Base-by-base conservation (phyloP, 2,797 vertebrate species). In the Leuciscus waleckii region DNA sequence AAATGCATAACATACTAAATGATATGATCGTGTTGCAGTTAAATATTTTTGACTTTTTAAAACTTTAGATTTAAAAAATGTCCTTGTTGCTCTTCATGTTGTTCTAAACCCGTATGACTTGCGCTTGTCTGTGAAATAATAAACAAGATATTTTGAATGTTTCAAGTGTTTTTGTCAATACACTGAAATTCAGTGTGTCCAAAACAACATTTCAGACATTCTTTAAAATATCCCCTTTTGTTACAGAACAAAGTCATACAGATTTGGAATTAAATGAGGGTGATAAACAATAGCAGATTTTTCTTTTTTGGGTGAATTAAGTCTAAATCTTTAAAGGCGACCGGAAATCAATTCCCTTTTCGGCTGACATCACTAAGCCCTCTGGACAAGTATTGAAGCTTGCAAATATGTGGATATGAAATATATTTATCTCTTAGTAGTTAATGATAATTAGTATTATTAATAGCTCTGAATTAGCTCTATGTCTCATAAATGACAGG, bases 1-100 rank as follows among this genome's bases (percentile, higher is more conserved):
- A 65, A 85, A 83, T 83, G 39, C 74, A 70, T 2, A 74, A 17
- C 7, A 16, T 16, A 56, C 78, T 73, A 67, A 78, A 23, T 9
- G 2, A 26, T 10, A 7, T 39, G 35, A 56, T 16, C 2, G 7
- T 39, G 7, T n/a, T 37, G 13, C 14, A 26, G 7, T 76, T 3
- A 1, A 0, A 21, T 16, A 71, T 23, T 16, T 29, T 43, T 17
- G n/a, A 58, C 16, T 51, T 29, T 81, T 70, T 49, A 1, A 63
- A 5, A 49, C 19, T 67, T 67, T 2, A 13, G n/a, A 78, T 71
- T 23, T 17, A 0, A 16, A 71, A 71, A 71, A 46, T 58, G 26
- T 16, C 14, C 26, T 19, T 37, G 9, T 35, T 56, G 46, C 29
- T 7, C 19, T 76, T 21, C 32, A 14, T 76, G 32, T 3, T 54